A percentile compares a stretch with the other conserved stretches of the same genome.
These are phyloP conservation scores for Calyptomena viridis DNA, from an alignment of 2,113 vertebrate genomes.

Conservation along the genomic window DNA sequence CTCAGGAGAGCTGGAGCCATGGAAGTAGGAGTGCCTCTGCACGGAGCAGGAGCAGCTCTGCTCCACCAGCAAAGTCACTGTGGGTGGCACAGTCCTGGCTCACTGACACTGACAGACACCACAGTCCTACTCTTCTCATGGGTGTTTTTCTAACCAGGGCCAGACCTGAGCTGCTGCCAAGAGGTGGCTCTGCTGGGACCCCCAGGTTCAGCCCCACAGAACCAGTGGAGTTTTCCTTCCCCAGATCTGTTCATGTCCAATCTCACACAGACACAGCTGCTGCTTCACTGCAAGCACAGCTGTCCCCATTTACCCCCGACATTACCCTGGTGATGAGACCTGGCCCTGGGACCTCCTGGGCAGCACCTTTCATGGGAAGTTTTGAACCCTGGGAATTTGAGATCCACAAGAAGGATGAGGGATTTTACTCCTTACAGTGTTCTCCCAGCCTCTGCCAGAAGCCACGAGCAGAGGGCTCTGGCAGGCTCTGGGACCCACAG, in stretches of 20 bases:
- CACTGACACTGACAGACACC: neutral
- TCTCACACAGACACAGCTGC: accelerated
- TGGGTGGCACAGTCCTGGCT: neutral
- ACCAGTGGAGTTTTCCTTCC: neutral
- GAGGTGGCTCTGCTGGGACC: neutral
- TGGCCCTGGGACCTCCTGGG: no score
- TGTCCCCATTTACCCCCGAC: neutral
- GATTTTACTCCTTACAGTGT: neutral
- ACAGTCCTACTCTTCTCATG: neutral
- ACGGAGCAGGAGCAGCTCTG: neutral
- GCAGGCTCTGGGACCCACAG: neutral
- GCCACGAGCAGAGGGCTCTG: neutral
- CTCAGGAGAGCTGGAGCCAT: neutral
- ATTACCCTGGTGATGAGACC: neutral
- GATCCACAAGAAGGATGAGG: accelerated
- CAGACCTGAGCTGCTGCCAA: neutral
- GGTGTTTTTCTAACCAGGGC: neutral
- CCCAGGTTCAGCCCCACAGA: neutral
- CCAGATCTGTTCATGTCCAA: neutral
- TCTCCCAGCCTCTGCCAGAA: neutral
- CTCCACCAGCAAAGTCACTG: neutral
- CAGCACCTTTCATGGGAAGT: neutral
- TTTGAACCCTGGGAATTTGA: accelerated
- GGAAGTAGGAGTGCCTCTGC: neutral
- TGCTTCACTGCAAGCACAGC: neutral